A percentile compares a stretch with the other conserved stretches of the same genome.
These are phyloP conservation scores for Stenurella melanura DNA, from an alignment of 2,888 invertebrate species.

Conservation along the genomic window DNA sequence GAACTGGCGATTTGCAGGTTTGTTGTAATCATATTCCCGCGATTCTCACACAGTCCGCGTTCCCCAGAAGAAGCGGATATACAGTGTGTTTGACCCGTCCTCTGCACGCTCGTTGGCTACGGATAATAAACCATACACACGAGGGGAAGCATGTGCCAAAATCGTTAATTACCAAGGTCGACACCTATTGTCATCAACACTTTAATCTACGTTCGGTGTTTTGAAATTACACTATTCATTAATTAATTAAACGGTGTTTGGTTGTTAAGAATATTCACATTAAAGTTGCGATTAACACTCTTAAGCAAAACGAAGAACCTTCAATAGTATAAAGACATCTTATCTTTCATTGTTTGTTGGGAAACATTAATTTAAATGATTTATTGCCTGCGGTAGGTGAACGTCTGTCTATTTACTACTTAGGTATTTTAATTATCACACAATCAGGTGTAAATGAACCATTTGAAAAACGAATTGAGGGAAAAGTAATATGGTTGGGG, in stretches of 20 bases:
- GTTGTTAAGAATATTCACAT: constrained; percentile 21
- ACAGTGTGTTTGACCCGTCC: constrained; percentile 69
- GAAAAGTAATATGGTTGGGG: no score
- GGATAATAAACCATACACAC: constrained; percentile 62
- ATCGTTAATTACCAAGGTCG: constrained; percentile 69
- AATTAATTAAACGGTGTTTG: constrained; percentile 23
- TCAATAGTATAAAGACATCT: constrained; percentile 38
- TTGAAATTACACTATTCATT: constrained; percentile 26
- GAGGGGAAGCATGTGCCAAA: constrained; percentile 65
- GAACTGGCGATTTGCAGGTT: background rate
- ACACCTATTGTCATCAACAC: constrained; percentile 46
- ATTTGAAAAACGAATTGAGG: background rate
- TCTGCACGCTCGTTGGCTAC: constrained; percentile 66
- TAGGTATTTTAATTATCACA: background rate
- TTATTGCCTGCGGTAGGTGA: background rate
- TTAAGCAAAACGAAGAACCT: constrained; percentile 7
- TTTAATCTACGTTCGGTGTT: constrained; percentile 15
- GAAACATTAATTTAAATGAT: background rate
- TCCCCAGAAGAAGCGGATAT: constrained; percentile 60
- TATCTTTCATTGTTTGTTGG: background rate
- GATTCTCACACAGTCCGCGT: background rate
- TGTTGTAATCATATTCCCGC: background rate
- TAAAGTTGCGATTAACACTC: constrained; percentile 16
- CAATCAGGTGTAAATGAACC: background rate
- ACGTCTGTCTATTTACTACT: background rate